phyloP scores from a whole-genome alignment of 53 echinoderm and acorn worm genomes.

The Paelopatides confundens region DNA sequence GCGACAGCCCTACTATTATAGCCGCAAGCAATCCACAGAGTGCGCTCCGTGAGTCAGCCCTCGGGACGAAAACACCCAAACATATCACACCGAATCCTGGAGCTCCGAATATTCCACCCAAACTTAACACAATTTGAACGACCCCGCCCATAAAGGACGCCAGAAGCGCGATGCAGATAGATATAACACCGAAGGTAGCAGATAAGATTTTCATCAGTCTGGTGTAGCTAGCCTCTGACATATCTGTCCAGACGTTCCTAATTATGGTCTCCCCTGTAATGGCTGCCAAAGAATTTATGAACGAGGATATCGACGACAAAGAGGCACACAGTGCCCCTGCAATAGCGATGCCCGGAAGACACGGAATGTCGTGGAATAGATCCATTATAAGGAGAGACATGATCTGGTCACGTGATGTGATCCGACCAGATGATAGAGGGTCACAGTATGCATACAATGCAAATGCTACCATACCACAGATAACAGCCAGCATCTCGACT shows the following conservation, averaged over 20 bases:
- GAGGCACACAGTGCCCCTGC: conserved; percentile 68
- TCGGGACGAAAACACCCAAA: conserved; percentile 23
- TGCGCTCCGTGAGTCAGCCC: conserved; percentile 12
- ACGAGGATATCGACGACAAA: conserved; percentile 68
- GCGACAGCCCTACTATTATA: not conserved
- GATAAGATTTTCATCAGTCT: conserved; percentile 7
- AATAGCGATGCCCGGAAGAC: conserved; percentile 65
- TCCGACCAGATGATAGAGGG: not conserved
- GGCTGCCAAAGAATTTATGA: conserved; percentile 64
- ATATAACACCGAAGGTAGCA: not conserved
- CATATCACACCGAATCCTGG: conserved; percentile 7
- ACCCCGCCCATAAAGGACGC: not conserved
- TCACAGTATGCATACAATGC: conserved; percentile 41
- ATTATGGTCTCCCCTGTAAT: conserved; percentile 65
- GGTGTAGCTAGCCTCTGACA: not conserved
- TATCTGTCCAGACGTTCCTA: not conserved
- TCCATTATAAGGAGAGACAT: conserved; percentile 50
- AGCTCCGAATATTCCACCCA: not conserved
- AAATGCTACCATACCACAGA: conserved; percentile 29
- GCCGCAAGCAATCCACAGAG: not conserved
- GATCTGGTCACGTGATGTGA: conserved; percentile 35
- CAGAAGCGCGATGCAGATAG: not conserved
- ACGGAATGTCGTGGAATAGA: conserved; percentile 55
- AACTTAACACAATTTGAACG: conserved; percentile 6
- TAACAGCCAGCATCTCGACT: conserved; percentile 16